Percentiles rank a stretch among this genome's conserved stretches.
phyloP scores from a whole-genome alignment of 1,140 invertebrate species.

The Trichonephila clavata region DNA sequence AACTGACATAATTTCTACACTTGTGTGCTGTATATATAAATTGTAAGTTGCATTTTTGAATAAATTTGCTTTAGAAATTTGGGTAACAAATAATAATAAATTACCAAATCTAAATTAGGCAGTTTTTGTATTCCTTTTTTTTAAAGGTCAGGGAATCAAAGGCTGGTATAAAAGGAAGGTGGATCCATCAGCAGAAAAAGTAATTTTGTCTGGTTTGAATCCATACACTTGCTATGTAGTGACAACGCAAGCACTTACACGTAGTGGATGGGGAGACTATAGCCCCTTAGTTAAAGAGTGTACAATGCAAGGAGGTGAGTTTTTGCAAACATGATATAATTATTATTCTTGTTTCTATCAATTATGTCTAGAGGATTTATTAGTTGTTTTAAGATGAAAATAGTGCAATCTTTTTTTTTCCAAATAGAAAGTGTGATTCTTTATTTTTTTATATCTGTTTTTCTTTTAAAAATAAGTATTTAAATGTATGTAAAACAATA shows the following conservation, averaged over 20 bases:
- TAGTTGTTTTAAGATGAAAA: too few relatives aligned
- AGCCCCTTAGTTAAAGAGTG: slow-evolving; percentile 47
- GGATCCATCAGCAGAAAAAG: background rate
- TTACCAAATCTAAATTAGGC: background rate
- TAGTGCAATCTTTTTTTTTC: too few relatives aligned
- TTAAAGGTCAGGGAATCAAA: background rate
- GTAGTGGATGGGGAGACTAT: slow-evolving; percentile 51
- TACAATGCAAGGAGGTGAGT: slow-evolving; percentile 68
- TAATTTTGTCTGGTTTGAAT: slow-evolving; percentile 20
- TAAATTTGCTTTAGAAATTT: too few relatives aligned
- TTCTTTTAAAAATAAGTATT: too few relatives aligned
- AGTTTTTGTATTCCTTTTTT: background rate
- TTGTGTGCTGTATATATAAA: too few relatives aligned
- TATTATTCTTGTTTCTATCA: too few relatives aligned
- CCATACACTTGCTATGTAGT: slow-evolving; percentile 53
- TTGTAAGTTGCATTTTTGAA: too few relatives aligned
- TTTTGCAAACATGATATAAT: background rate
- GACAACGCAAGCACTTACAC: slow-evolving; percentile 7
- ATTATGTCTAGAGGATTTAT: background rate
- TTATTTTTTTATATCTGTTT: too few relatives aligned
- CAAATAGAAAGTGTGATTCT: too few relatives aligned
- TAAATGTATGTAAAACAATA: too few relatives aligned
- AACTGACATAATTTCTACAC: too few relatives aligned
- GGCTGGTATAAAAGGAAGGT: slow-evolving; percentile 20
- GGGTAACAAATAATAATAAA: background rate